A percentile compares a stretch with the other conserved stretches of the same genome.
Evolutionary conservation across 2,113 vertebrate genomes (phyloP).

Genomic region (Morphnarchus princeps): DNA sequence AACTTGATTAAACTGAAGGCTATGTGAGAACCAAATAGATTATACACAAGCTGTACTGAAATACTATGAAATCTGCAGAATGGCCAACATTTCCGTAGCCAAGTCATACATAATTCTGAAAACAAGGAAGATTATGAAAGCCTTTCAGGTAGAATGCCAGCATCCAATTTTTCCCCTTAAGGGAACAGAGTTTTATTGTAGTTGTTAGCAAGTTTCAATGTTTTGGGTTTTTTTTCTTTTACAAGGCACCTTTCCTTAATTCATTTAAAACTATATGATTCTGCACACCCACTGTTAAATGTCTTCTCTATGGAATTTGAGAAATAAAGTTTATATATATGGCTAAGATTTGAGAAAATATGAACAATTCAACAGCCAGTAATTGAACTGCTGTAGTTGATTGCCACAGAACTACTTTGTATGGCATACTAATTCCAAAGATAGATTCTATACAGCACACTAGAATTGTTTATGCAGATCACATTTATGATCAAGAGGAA

Average conservation of each 20-base stretch:
- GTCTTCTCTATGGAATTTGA: background rate
- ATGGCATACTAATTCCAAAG: background rate
- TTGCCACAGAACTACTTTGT: background rate
- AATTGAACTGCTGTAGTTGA: background rate
- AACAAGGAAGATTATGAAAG: background rate
- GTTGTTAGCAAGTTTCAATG: background rate
- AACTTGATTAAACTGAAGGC: background rate
- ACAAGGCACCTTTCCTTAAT: background rate
- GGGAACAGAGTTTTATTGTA: background rate
- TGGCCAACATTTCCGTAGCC: background rate
- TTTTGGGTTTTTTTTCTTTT: background rate
- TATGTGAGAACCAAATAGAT: background rate
- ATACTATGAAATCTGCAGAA: background rate
- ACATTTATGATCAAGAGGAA: background rate
- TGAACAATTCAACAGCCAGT: background rate
- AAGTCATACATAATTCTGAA: background rate
- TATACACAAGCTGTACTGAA: background rate
- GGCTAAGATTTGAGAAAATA: background rate
- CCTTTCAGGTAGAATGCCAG: background rate
- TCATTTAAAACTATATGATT: background rate
- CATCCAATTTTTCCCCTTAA: background rate
- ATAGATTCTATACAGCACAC: background rate
- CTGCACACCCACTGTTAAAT: background rate
- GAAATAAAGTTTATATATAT: background rate
- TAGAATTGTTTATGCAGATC: background rate